These are phyloP conservation scores for Nannospalax galili DNA, from an alignment of 2,113 vertebrate species.

Conservation along the genomic window DNA sequence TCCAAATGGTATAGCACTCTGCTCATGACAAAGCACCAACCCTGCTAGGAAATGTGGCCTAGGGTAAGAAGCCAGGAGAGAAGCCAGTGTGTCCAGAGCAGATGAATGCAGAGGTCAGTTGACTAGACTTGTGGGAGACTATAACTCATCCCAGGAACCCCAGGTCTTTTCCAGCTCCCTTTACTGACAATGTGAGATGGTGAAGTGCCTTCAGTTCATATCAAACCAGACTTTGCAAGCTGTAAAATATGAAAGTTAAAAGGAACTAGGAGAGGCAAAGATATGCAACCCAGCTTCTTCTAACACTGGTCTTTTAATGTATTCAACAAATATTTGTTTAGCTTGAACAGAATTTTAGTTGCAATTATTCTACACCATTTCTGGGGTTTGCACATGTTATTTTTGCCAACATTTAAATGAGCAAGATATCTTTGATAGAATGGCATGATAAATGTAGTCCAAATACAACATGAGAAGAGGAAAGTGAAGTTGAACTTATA, in stretches of 20 bases:
- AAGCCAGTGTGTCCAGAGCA: background rate
- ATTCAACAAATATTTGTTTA: constrained; percentile 43
- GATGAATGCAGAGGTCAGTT: background rate
- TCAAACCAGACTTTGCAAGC: background rate
- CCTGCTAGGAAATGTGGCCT: background rate
- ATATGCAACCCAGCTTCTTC: background rate
- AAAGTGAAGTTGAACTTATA: constrained; percentile 11
- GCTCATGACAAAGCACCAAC: background rate
- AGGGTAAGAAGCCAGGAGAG: background rate
- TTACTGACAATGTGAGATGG: background rate
- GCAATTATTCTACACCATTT: background rate
- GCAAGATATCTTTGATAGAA: constrained; percentile 10
- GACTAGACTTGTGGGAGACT: background rate
- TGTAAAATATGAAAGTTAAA: background rate
- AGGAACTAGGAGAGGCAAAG: background rate
- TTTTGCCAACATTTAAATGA: constrained; percentile 16
- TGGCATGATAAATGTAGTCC: background rate
- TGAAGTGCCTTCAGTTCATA: background rate
- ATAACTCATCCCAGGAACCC: background rate
- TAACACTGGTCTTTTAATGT: background rate
- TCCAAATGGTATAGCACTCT: background rate
- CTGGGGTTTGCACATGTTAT: background rate
- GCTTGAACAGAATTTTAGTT: constrained; percentile 37
- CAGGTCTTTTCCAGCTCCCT: background rate
- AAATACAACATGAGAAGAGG: constrained; percentile 42